Evolutionary conservation across 2,113 vertebrate genomes (phyloP), one percentile per base, ranked within the genome.

Genomic region (human): DNA sequence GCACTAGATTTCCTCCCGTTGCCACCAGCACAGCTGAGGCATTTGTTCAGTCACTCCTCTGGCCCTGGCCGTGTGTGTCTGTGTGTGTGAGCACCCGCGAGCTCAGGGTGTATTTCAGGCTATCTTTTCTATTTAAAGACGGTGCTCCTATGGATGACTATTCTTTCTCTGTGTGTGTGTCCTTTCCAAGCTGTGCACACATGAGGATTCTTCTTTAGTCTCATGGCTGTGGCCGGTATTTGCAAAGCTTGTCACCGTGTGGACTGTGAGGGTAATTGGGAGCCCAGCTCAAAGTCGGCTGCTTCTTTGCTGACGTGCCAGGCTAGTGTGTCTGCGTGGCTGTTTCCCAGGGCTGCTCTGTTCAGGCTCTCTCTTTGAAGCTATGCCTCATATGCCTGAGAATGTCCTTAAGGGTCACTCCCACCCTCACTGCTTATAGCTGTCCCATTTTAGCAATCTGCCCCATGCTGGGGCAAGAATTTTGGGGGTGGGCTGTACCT

Each of bases 91-190:
- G n/a, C 16, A 32, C 1, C 8, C 0, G 17, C 76, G 35, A 87
- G 66, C 84, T 68, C 79, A 6, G 35, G 40, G 70, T 87, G 0
- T 95, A 95, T 97, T 97, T 97, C 97, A 83, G 87, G 79, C 90
- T 97, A 96, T 97, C 95, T 96, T 96, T 97, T 97, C 93, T 97
- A 96, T 98, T 96, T 98, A 96, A 97, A 92, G 96, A 86, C 3
- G 1, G 38, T 70, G 93, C 83, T 87, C 50, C 96, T 68, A 0
- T 92, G 81, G 92, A 96, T 5, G 48, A 81, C 87, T 95, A 32
- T 81, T 96, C 72, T 88, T 12, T 89, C 45, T 90, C 73, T 88
- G 75, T 92, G 84, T 70, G 96, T 90, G 59, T 92, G 89, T 97
- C 93, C 93, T 96, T 90, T 90, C 87, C 76, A 68, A 96, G 84